Evolutionary conservation across 2,888 invertebrate species (phyloP), one percentile per base, ranked within the genome.

Genomic region (Caenorhabditis becei): DNA sequence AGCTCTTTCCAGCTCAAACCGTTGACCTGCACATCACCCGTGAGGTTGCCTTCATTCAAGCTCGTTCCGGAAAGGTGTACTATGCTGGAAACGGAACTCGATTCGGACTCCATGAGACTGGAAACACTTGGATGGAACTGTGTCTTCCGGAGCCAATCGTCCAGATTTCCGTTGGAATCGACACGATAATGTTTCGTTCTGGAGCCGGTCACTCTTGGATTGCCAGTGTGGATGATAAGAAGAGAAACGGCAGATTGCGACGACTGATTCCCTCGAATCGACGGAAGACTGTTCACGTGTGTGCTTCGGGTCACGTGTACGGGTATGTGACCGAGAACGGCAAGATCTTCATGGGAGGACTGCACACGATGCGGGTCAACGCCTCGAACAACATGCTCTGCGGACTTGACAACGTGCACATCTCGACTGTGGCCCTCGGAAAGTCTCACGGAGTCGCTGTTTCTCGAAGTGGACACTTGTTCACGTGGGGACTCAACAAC

Each of bases 401-500:
- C 11, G 84, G 83, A 14, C 24, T 84, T 3, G 83, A 86, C 16
- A 75, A 44, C 37, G 75, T 82, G 7, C 67, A 79, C 49, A 69
- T 82, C 11, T 80, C 63, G 20, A 93, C 95, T 92, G 94, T 97
- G 3, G 95, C 95, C 0, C 92, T 99, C 77, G 98, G 98, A 2
- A 98, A 98, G 92, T 97, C 97, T 0, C 98, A 98, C 90, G 95
- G 95, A n/a, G 95, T 96, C 0, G 95, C 94, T 0, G 93, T 98
- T 14, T 96, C 95, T 16, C 94, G 94, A 86, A 95, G 95, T 91
- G 98, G 98, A 0, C 94, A 95, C 87, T 94, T 97, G 2, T 97
- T 95, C 91, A 96, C 97, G 0, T 97, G 97, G 92, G 98, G 98
- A 5, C 95, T 97, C 81, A 98, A 98, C 92, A 97, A 98, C 91